A percentile compares a stretch with the other conserved stretches of the same genome.
phyloP scores from a whole-genome alignment of 2,888 invertebrate species.

The Drosophila pullipes region DNA sequence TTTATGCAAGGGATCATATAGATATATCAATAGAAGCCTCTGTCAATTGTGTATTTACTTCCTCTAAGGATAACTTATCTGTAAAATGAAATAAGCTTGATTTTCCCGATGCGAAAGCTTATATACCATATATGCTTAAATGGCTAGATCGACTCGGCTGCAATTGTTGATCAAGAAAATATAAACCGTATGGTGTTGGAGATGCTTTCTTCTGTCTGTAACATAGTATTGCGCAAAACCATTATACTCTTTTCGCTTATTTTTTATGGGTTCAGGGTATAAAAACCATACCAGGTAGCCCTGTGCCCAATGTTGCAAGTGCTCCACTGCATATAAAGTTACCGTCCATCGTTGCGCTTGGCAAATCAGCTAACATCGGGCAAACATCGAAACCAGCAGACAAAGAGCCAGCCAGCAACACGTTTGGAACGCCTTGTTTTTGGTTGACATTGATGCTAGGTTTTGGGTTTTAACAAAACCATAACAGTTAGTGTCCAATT shows the following conservation, averaged over 20 bases:
- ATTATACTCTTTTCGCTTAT: neutral
- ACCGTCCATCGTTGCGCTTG: slow-evolving; percentile 60
- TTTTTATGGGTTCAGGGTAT: neutral
- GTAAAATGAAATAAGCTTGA: neutral
- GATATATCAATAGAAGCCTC: neutral
- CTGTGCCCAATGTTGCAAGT: slow-evolving; percentile 72
- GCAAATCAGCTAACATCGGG: slow-evolving; percentile 38
- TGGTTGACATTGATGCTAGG: slow-evolving; percentile 64
- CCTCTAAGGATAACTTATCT: too few species aligned
- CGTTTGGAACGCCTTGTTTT: slow-evolving; percentile 28
- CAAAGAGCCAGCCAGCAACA: slow-evolving; percentile 13
- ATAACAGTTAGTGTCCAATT: slow-evolving; percentile 36
- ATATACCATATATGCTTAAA: neutral
- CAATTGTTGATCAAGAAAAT: neutral
- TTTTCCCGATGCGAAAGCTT: neutral
- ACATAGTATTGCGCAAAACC: neutral
- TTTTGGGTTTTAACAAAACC: slow-evolving; percentile 46
- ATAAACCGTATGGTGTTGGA: neutral
- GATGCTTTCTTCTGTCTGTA: neutral
- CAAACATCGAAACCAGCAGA: slow-evolving; percentile 26
- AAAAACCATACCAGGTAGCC: slow-evolving; percentile 36
- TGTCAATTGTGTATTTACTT: neutral
- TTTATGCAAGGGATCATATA: neutral
- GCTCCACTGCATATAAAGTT: slow-evolving; percentile 58
- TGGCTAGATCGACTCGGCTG: neutral